Evolutionary conservation across 2,888 invertebrate genomes (phyloP).

Genomic region (Syrista parreyssii): DNA sequence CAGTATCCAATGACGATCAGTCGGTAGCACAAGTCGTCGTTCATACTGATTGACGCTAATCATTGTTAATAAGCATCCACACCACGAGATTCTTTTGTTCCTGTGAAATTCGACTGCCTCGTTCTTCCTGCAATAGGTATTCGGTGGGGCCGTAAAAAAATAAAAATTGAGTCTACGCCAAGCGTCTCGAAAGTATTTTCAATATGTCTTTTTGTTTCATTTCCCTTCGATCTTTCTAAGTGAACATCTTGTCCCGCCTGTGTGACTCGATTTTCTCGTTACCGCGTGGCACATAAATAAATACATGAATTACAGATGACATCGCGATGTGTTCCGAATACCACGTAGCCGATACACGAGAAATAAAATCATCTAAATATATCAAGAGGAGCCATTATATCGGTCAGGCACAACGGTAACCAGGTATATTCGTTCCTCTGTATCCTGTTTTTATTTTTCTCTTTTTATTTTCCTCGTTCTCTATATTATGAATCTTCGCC

Average conservation of each 20-base stretch:
- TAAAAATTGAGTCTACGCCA: background rate
- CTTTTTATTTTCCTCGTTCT: background rate
- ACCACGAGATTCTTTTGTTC: background rate
- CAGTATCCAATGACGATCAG: background rate
- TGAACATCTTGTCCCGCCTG: background rate
- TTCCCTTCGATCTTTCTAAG: background rate
- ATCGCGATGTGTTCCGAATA: constrained; percentile 10
- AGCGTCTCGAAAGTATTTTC: background rate
- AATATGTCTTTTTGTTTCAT: background rate
- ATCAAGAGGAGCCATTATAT: background rate
- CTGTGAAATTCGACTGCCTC: background rate
- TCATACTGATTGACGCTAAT: background rate
- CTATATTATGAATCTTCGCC: background rate
- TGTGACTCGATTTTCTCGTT: background rate
- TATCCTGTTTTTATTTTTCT: background rate
- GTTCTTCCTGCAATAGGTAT: background rate
- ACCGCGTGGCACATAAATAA: background rate
- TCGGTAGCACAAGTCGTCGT: background rate
- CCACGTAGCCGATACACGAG: constrained; percentile 7
- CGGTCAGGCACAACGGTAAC: background rate
- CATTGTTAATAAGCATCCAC: background rate
- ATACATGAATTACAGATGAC: constrained; percentile 3
- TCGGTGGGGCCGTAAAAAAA: background rate
- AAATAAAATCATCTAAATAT: constrained; percentile 8
- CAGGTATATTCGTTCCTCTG: background rate